Evolutionary conservation across 2,888 invertebrate species (phyloP).

Genomic region (Diarsia brunnea): DNA sequence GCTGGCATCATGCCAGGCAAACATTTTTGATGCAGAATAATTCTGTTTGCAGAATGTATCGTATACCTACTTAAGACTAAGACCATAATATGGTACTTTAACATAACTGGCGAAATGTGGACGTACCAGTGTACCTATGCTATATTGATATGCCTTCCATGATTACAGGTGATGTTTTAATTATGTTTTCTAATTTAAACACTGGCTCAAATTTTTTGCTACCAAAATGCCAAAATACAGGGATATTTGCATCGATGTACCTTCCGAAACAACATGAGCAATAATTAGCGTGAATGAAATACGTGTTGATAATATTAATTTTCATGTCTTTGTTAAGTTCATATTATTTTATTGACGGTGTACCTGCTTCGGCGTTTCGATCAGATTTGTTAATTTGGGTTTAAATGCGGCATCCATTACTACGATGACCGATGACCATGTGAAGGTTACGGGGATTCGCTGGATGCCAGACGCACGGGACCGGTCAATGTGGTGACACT

Average conservation of each 20-base stretch:
- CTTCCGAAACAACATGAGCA: slow-evolving; percentile 1
- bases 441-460: too few species aligned
- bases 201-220: not conserved
- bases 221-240: not conserved
- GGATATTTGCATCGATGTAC: not conserved
- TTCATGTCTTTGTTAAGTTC: not conserved
- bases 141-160: too few species aligned
- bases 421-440: too few species aligned
- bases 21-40: not conserved
- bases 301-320: slow-evolving; percentile 18
- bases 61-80: too few species aligned
- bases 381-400: not conserved
- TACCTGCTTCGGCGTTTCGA: slow-evolving; percentile 2
- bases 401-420: not conserved
- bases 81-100: too few species aligned
- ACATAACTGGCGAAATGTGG: too few species aligned
- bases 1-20: not conserved
- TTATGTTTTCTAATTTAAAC: not conserved
- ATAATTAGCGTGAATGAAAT: slow-evolving; percentile 19
- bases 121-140: too few species aligned
- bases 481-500: too few species aligned
- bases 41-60: not conserved
- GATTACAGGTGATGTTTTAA: too few species aligned
- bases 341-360: not conserved
- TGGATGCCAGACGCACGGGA: too few species aligned